Evolutionary conservation across 2,888 invertebrate genomes (phyloP), one percentile per base, ranked within the genome.

Genomic region (Pimpla rufipes): DNA sequence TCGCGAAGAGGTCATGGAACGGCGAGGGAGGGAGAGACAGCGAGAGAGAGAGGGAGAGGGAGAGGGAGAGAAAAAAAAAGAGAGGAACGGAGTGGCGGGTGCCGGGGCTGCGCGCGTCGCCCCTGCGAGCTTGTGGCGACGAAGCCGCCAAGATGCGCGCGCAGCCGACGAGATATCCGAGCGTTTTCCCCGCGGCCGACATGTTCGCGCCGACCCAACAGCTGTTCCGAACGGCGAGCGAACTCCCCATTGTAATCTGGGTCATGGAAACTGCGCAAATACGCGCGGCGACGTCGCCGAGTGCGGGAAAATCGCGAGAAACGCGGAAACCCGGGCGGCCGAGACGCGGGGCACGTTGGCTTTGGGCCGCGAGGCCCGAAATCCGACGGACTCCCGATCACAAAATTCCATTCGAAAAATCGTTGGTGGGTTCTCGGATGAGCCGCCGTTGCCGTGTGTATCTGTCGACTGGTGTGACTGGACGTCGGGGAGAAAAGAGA

Each of bases 221-320:
- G 93, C 93, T 92, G 92, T 93, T 93, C 93, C 92, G 88, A 89
- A 88, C 90, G 90, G 89, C 93, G 93, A 92, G 90, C 93, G 86
- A 92, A 92, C 92, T 92, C 92, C 93, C 92, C 92, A 90, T 89
- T 85, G 87, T 76, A 91, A 93, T 93, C 91, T 93, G 92, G 93
- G 93, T 93, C 93, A 93, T 90, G 92, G 91, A 89, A 92, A 93
- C 92, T 93, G 93, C 93, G 93, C 92, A 92, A 91, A 91, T 90
- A 88, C 88, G 83, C 42, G 21, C 47, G 10, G 68, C 16, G 66
- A 74, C 47, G 21, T 21, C 42, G n/a, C 23, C 35, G 35, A 80
- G 66, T 77, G 79, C 64, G 81, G 40, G 45, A 75, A 79, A 84
- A 78, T 85, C 74, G 80, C 81, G 84, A 83, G 82, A 84, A 87